Base-by-base conservation (phyloP, 2,113 vertebrate genomes). In the Halcyon malimbica region DNA sequence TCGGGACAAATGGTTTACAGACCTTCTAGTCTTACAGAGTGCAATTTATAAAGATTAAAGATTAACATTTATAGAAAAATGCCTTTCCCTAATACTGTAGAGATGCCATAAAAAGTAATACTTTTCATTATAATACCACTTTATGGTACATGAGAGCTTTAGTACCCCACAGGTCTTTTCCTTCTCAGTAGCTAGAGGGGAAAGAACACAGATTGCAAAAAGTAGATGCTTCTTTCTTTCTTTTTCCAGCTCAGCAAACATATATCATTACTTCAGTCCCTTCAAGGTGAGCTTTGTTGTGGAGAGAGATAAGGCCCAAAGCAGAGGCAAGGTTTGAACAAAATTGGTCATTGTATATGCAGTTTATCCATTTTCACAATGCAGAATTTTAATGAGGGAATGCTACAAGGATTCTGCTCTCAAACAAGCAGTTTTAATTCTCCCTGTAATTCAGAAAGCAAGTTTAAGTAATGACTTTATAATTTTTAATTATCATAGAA, bases 401-500 rank as follows among this genome's bases (percentile, higher is more conserved):
- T 83, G 62, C 95, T 68, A 87, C 41, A 93, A 96, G 80, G 92
- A 70, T 92, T 93, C 87, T 71, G 57, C 63, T 89, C 89, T 56
- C 81, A 91, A 87, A 95, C 90, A 93, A 84, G 93, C 77, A 69
- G 78, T 90, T 51, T 95, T 80, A 92, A 95, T 96, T 93, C 90
- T 80, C 65, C 65, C 94, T 44, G 86, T 69, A 89, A 79, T 89
- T 97, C 97, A 85, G 83, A 93, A 93, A 75, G 92, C 88, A 64
- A 94, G 96, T 68, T 80, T 96, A 96, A 96, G 95, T 77, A 96
- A 96, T 74, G 96, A 94, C 96, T 95, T 95, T 79, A 90, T 96
- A 93, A 97, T 96, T 87, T 96, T 97, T 96, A 97, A 97, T 97
- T 89, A 95, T 70, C 39, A 26, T 4, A 23, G 82, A 84, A 63